A percentile compares a stretch with the other conserved stretches of the same genome.
Evolutionary conservation across 1,140 invertebrate genomes (phyloP).

Genomic region (Platyscapa corneri): DNA sequence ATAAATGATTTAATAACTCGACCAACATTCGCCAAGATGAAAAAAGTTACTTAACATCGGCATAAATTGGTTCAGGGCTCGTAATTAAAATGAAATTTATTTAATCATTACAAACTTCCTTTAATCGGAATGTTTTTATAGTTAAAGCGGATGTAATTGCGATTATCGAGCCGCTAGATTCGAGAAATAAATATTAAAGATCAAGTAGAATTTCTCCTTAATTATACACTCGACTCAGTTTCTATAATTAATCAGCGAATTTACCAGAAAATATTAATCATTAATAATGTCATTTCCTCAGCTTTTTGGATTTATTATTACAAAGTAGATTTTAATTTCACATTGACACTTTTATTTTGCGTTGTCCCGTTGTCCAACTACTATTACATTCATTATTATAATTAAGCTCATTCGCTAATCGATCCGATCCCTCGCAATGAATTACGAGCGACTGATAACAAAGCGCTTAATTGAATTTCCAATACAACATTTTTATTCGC

Average conservation of each 20-base stretch:
- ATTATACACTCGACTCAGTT: background rate
- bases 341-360: background rate
- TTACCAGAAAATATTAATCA: background rate
- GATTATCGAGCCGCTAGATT: background rate
- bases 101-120: background rate
- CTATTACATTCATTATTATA: background rate
- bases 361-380: background rate
- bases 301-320: background rate
- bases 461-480: background rate
- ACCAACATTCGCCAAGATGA: background rate
- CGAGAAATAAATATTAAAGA: background rate
- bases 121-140: background rate
- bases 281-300: background rate
- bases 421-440: background rate
- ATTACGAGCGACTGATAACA: background rate
- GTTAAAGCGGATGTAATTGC: background rate
- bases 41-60: background rate
- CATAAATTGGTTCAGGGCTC: background rate
- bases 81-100: background rate
- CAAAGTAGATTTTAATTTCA: background rate
- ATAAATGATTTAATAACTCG: background rate
- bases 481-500: background rate
- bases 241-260: slow-evolving; percentile 5
- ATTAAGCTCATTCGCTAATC: background rate
- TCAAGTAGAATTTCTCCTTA: background rate